Base-by-base conservation (phyloP, 2,113 vertebrate species). In the Struthio camelus region DNA sequence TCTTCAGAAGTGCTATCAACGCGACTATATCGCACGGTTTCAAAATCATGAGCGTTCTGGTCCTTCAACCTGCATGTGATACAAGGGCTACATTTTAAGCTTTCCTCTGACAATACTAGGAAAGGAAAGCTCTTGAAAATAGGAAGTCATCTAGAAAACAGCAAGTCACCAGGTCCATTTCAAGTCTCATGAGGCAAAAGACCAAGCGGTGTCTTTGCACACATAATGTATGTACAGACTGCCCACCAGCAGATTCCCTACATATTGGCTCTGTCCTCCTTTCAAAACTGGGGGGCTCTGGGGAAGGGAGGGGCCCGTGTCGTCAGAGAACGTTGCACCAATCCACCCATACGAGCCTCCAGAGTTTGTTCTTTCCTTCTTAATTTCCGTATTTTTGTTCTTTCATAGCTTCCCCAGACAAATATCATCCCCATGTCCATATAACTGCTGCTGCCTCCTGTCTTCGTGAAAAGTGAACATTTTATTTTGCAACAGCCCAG, bases 241-340 rank as follows among this genome's bases (percentile, higher is more conserved):
- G 15, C 5, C 13, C 51, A 34, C 32, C 51, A 58, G 40, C 1
- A 2, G 46, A 64, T 76, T 87, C 85, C 62, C 53, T 84, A 58
- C 48, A 59, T 38, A 48, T 12, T 34, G 48, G 11, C 51, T 3
- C 1, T 32, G 34, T 14, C 5, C 20, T 4, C 20, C 20, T 14
- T 56, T 80, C 23, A 32, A 69, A 80, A 19, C 6, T 32, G n/a
- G 4, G 23, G 5, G 23, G 20, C n/a, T 53, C n/a, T 56, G 15
- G 6, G 25, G 18, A 24, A 61, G 28, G 32, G 20, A 76, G 5
- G 27, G n/a, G 34, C 14, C 8, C 4, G 0, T 11, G 12, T 44
- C 34, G 50, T 44, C 38, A 20, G 15, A 83, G 42, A 76, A 32
- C 8, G 46, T 17, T 50, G 8, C 36, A 58, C n/a, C 66, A 40